Evolutionary conservation across 2,113 vertebrate genomes (phyloP).

Genomic region (Pongo pygmaeus): DNA sequence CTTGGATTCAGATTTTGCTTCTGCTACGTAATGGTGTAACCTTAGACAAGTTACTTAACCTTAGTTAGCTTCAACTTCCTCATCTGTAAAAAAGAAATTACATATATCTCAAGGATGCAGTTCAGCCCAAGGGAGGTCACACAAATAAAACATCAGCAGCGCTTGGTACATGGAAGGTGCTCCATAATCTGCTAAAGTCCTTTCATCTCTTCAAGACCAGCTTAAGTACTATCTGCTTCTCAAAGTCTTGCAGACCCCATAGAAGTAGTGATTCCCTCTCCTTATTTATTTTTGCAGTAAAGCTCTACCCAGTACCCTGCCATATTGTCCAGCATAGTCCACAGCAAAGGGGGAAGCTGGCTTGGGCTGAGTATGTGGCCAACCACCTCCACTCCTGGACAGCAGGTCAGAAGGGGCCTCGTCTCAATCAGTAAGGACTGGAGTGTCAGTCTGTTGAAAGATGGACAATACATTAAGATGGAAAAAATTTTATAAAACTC

Average conservation of each 20-base stretch:
- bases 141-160: background rate
- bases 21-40: background rate
- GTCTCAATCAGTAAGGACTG: background rate
- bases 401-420: background rate
- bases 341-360: background rate
- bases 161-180: background rate
- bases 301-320: background rate
- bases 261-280: background rate
- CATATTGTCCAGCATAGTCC: background rate
- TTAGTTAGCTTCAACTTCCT: background rate
- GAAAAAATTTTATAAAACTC: background rate
- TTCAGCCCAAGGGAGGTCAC: background rate
- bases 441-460: background rate
- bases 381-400: background rate
- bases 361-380: background rate
- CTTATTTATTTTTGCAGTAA: background rate
- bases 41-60: background rate
- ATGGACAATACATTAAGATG: background rate
- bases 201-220: background rate
- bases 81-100: background rate
- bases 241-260: background rate
- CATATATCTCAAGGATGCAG: background rate
- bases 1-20: background rate
- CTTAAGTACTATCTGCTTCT: background rate
- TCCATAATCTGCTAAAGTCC: background rate